Conservation (phyloP, 2,113 vertebrate species). For the Alectura lathami region DNA sequence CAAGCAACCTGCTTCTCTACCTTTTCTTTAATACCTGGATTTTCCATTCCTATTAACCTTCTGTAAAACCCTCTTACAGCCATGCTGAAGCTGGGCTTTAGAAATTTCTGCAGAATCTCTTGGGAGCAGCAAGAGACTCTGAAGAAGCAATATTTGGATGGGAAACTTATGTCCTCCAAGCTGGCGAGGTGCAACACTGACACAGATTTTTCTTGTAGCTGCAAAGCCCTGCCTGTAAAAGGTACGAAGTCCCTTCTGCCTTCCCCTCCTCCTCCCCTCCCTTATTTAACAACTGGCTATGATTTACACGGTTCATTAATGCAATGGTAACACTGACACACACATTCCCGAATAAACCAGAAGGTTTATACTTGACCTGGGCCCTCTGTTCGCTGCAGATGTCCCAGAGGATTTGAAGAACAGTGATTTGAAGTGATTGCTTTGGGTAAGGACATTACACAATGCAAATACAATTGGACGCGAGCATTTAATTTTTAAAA, state of each 20-base stretch:
- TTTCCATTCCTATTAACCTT: background rate
- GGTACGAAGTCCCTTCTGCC: background rate
- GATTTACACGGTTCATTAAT: background rate
- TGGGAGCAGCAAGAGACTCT: background rate
- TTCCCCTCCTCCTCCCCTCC: background rate
- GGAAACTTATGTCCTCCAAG: constrained; percentile 52
- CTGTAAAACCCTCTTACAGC: background rate
- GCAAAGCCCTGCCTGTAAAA: background rate
- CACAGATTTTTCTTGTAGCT: background rate
- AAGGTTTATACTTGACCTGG: background rate
- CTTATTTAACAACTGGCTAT: background rate
- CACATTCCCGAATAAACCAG: background rate
- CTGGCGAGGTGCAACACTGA: background rate
- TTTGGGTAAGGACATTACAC: background rate
- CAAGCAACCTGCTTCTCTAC: background rate
- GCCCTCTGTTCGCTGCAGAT: background rate
- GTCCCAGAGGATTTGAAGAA: background rate
- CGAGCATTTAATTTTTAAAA: constrained; percentile 41
- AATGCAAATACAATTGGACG: constrained; percentile 45
- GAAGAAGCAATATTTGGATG: constrained; percentile 29
- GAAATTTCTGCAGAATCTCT: background rate
- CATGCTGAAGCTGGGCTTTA: background rate
- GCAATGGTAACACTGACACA: background rate
- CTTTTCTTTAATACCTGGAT: background rate
- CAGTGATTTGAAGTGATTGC: constrained; percentile 52